Evolutionary conservation across 2,797 vertebrate species (phyloP).

Genomic region (Tympanoctomys barrerae): DNA sequence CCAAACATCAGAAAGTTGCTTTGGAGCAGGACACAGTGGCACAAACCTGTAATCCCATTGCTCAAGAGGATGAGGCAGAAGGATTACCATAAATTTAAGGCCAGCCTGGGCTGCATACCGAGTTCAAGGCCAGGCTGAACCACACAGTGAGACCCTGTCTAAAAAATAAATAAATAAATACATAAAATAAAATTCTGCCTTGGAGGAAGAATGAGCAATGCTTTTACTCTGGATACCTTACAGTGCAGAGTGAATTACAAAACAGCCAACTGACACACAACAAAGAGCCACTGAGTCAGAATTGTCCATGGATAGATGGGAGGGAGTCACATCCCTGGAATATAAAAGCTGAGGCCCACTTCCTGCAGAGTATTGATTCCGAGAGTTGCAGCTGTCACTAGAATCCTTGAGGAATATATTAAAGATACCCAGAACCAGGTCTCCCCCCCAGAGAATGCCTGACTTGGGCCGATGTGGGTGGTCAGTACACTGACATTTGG

Average conservation of each 20-base stretch:
- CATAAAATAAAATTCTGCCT: not conserved
- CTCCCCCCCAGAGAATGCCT: not conserved
- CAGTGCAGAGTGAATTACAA: not conserved
- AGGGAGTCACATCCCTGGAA: not conserved
- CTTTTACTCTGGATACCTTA: not conserved
- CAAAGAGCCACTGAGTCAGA: not conserved
- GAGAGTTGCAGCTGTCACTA: not conserved
- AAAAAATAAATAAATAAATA: no score
- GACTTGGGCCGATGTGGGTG: not conserved
- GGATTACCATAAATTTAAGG: not conserved
- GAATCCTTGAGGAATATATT: not conserved
- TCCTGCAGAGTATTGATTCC: not conserved
- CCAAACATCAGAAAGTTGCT: not conserved
- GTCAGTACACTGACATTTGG: not conserved
- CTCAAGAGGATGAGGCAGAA: not conserved
- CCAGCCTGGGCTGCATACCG: not conserved
- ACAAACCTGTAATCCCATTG: not conserved
- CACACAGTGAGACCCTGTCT: not conserved
- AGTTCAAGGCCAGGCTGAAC: not conserved
- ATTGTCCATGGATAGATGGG: not conserved
- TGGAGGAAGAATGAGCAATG: not conserved
- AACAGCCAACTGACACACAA: not conserved
- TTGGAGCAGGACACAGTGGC: not conserved
- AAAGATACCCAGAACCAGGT: not conserved
- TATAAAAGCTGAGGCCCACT: not conserved